Evolutionary conservation across 2,113 vertebrate genomes (phyloP).

Genomic region (Arothron firmamentum): DNA sequence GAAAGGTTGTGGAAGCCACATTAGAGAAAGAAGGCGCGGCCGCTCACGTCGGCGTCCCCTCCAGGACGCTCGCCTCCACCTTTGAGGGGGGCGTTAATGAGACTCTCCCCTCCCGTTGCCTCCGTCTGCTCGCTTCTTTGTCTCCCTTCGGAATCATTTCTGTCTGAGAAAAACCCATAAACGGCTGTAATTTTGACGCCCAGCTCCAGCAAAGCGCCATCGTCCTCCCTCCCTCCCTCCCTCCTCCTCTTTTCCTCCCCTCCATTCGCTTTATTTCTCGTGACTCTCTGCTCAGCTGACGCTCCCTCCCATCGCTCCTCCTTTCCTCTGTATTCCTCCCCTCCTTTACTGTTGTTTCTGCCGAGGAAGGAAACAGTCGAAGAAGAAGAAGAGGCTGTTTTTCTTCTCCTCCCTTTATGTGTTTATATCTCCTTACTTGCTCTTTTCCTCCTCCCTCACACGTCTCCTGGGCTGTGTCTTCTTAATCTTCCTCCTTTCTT

Average conservation of each 20-base stretch:
- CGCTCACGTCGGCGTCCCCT: too few species aligned
- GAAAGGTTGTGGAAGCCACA: too few species aligned
- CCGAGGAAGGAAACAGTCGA: conserved; percentile 18
- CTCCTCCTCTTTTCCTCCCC: conserved; percentile 15
- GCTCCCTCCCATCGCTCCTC: conserved; percentile 1
- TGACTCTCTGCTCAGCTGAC: conserved; percentile 30
- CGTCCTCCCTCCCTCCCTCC: background rate
- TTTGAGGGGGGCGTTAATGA: too few species aligned
- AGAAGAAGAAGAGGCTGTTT: conserved; percentile 35
- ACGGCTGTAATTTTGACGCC: conserved; percentile 56
- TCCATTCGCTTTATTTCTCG: conserved; percentile 40
- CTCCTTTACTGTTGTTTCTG: background rate
- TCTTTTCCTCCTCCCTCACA: conserved; percentile 56
- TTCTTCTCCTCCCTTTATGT: conserved; percentile 48
- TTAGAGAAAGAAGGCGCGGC: too few species aligned
- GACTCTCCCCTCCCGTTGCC: background rate
- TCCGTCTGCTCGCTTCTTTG: conserved; percentile 23
- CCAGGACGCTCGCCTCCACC: too few species aligned
- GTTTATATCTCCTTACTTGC: conserved; percentile 57
- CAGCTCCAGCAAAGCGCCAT: conserved; percentile 9
- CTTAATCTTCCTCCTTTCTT: conserved; percentile 19
- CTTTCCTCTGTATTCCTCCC: conserved; percentile 11
- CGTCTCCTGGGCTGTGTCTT: conserved; percentile 32
- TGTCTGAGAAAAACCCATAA: conserved; percentile 47
- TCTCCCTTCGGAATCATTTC: conserved; percentile 40